Percentiles rank a stretch among this genome's conserved stretches.
phyloP scores from a whole-genome alignment of 2,797 vertebrate genomes.

The Anolis apletophallus region DNA sequence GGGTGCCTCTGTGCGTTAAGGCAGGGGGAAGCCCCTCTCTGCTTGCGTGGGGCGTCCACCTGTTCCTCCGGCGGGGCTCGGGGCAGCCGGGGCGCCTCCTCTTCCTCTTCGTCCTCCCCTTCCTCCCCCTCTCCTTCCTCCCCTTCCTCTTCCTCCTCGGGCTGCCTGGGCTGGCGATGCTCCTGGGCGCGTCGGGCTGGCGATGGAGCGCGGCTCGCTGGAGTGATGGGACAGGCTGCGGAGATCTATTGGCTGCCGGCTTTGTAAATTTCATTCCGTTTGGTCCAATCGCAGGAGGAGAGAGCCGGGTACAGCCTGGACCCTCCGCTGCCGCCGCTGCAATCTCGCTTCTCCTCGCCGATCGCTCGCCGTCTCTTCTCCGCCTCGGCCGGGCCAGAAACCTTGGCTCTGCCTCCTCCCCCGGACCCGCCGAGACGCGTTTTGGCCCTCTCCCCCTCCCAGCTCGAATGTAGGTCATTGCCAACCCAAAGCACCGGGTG shows the following conservation, averaged over 20 bases:
- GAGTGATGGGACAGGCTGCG: slow-evolving; percentile 84
- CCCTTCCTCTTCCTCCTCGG: not conserved
- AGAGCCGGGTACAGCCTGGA: slow-evolving; percentile 78
- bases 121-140: too few relatives aligned
- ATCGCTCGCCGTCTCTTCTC: slow-evolving; percentile 72
- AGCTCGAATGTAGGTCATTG: slow-evolving; percentile 68
- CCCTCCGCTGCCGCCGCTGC: slow-evolving; percentile 77
- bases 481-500: slow-evolving; percentile 60
- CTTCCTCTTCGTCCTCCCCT: too few relatives aligned
- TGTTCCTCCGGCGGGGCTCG: too few relatives aligned
- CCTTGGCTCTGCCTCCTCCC: not conserved
- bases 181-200: not conserved
- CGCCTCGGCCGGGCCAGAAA: slow-evolving; percentile 76
- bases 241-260: slow-evolving; percentile 90
- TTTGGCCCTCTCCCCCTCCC: not conserved
- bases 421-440: too few relatives aligned
- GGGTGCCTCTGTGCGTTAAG: too few relatives aligned
- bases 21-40: not conserved
- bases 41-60: not conserved
- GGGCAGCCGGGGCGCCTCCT: too few relatives aligned
- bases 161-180: not conserved
- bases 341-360: slow-evolving; percentile 79
- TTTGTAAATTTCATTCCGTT: slow-evolving; percentile 88
- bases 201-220: slow-evolving; percentile 69
- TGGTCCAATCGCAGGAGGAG: slow-evolving; percentile 87